Evolutionary conservation across 53 echinoderm and acorn worm species (phyloP).

Genomic region (Stichopus horrens): DNA sequence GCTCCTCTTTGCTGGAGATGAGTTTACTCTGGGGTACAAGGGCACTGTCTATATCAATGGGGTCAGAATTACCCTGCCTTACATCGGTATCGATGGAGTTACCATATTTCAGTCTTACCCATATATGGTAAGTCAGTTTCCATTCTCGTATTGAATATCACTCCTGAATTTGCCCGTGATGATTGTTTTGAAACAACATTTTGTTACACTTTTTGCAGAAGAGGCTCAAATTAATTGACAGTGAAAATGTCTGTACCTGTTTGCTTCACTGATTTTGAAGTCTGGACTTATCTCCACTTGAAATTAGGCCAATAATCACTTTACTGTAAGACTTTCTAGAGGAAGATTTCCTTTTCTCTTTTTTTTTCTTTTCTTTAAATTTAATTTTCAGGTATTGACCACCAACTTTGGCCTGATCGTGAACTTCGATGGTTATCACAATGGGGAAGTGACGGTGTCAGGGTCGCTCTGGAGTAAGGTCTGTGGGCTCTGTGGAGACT

Average conservation of each 20-base stretch:
- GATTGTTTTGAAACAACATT: no score
- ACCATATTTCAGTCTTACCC: slow-evolving; percentile 31
- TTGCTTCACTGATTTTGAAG: no score
- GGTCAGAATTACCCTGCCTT: slow-evolving; percentile 33
- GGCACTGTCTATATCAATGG: slow-evolving; percentile 25
- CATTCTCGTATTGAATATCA: no score
- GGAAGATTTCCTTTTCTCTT: no score
- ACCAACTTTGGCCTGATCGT: slow-evolving; percentile 35
- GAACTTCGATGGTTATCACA: slow-evolving; percentile 11
- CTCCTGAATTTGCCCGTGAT: no score
- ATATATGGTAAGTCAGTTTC: slow-evolving; percentile 12
- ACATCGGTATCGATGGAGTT: slow-evolving; percentile 35
- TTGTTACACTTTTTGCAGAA: no score
- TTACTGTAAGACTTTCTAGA: no score
- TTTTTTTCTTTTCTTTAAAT: neutral
- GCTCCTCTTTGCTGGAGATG: slow-evolving; percentile 8
- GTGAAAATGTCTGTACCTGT: no score
- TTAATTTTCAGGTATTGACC: slow-evolving; percentile 41
- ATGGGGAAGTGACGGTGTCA: slow-evolving; percentile 6
- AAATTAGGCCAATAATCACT: no score
- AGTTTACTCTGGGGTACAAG: slow-evolving; percentile 7
- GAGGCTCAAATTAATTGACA: no score
- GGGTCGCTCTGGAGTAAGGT: slow-evolving; percentile 54
- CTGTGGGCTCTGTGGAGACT: slow-evolving; percentile 82
- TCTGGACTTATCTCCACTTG: no score